Evolutionary conservation across 2,888 invertebrate genomes (phyloP), one percentile per base, ranked within the genome.

Genomic region (Amorpha juglandis): DNA sequence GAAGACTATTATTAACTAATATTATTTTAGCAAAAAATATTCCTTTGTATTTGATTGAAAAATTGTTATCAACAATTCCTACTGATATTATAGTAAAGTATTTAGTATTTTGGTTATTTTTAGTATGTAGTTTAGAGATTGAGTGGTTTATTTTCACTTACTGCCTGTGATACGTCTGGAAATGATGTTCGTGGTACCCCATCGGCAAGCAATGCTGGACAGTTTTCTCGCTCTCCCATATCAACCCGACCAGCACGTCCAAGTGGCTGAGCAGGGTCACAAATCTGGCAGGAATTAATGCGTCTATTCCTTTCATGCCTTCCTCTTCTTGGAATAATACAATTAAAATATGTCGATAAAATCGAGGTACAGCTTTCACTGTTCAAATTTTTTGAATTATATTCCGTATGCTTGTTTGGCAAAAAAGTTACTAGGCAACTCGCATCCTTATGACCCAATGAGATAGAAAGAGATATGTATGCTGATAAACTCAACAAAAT

Each of bases 241-340:
- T 87, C 74, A 96, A 90, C 68, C 95, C 94, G 67, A 95, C 93
- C 63, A 95, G 91, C 73, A 97, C 94, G 68, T 95, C 94, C 65
- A 96, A 91, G 87, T 97, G 97, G 64, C 96, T 95, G 69, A 95
- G 89, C 63, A 97, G 91, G 69, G 95, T 94, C 71, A 97, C 87
- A 88, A 97, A 97, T 74, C 96, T 94, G 66, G 96, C 95, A 71
- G 96, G 96, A 72, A 95, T 94, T 67, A 95, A 79, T 55, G 80
- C 93, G 83, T 82, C 87, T 51, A 88, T 88, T 70, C 89, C 89
- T 89, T 89, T 88, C 93, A 93, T 93, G 70, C 87, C 91, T 52
- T 42, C 51, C 38, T 47, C 33, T 63, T 63, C 27, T 63, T 14
- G 47, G 9, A 27, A n/a, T 38, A 63, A 33, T n/a, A 33, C 33